Conservation (phyloP, 2,113 vertebrate genomes). For the Peromyscus maniculatus region DNA sequence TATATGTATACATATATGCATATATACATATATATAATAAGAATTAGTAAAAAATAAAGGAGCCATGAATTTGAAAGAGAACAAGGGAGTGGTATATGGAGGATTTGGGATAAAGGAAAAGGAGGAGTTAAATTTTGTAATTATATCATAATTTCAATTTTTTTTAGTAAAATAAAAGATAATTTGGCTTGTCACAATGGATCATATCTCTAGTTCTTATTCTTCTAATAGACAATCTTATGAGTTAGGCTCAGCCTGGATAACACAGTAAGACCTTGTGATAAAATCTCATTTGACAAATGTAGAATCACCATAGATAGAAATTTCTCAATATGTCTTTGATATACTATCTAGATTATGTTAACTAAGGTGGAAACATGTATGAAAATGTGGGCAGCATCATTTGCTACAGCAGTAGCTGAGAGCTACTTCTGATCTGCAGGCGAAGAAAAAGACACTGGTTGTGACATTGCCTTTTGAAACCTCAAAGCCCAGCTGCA, state of each 20-base stretch:
- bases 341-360: background rate
- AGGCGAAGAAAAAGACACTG: background rate
- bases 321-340: too few species aligned
- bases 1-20: background rate
- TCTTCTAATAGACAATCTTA: background rate
- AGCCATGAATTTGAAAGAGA: background rate
- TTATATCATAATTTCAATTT: background rate
- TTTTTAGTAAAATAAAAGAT: background rate
- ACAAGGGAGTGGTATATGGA: background rate
- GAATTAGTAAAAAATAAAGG: background rate
- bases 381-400: background rate
- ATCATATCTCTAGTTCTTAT: fast-evolving
- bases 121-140: background rate
- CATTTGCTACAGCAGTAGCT: background rate
- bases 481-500: background rate
- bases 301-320: background rate
- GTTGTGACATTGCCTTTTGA: background rate
- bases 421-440: background rate
- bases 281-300: background rate
- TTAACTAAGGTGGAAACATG: background rate
- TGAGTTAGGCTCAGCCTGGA: background rate
- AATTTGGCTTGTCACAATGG: background rate
- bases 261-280: background rate
- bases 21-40: background rate
- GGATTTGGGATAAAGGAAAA: background rate